These are phyloP conservation scores for Nymphalis io DNA, from an alignment of 1,140 invertebrate species.

Conservation along the genomic window DNA sequence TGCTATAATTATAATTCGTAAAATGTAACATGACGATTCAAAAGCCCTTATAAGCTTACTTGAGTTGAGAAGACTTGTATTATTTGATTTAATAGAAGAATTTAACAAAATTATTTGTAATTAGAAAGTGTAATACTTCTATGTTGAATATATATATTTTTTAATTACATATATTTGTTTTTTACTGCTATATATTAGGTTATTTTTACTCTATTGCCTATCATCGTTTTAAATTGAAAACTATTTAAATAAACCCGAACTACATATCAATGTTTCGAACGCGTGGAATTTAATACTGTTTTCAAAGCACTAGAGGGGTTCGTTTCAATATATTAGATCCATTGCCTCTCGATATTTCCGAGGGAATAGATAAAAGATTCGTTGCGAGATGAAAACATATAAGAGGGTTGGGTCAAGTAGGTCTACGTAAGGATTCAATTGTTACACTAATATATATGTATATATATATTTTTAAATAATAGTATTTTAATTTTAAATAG, in stretches of 20 bases:
- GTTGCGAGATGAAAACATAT: constrained; percentile 1
- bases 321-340: constrained; percentile 1
- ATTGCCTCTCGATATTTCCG: background rate
- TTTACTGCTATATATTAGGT: no score
- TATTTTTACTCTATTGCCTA: background rate
- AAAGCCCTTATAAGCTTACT: no score
- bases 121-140: no score
- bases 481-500: no score
- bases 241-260: background rate
- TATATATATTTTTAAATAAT: background rate
- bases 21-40: no score
- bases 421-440: background rate
- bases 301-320: background rate
- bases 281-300: constrained; percentile 8
- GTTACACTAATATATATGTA: background rate
- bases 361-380: constrained; percentile 1
- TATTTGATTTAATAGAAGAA: no score
- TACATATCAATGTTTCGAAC: constrained; percentile 1
- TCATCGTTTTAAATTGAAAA: background rate
- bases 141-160: no score
- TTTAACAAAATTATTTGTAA: no score
- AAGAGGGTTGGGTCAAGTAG: background rate
- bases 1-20: no score
- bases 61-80: no score
- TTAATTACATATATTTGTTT: no score